These are phyloP conservation scores for Drosophila miranda DNA, from an alignment of 1,140 invertebrate genomes.

Conservation along the genomic window DNA sequence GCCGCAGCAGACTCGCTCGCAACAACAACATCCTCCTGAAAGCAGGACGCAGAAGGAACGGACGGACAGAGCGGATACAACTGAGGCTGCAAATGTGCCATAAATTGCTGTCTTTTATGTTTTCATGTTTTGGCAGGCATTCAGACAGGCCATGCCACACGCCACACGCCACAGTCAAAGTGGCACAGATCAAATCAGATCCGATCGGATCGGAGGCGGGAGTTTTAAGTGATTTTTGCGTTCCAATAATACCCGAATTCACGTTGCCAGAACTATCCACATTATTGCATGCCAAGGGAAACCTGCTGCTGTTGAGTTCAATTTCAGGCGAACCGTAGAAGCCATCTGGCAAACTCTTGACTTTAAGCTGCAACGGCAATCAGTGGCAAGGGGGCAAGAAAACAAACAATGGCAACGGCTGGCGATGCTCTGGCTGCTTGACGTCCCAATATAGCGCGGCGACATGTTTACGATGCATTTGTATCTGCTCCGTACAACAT, in stretches of 20 bases:
- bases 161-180: not conserved
- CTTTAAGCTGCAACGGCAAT: too few relatives aligned
- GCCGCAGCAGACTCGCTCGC: conserved; percentile 54
- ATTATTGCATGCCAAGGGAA: not conserved
- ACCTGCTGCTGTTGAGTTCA: too few relatives aligned
- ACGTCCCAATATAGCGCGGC: conserved; percentile 68
- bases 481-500: conserved; percentile 27
- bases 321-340: too few relatives aligned
- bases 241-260: not conserved
- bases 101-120: conserved; percentile 76
- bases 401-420: conserved; percentile 37
- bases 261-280: not conserved
- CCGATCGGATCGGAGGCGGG: too few relatives aligned
- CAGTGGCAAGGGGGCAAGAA: not conserved
- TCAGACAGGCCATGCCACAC: not conserved
- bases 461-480: conserved; percentile 76
- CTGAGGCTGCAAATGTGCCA: conserved; percentile 72
- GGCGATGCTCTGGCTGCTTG: conserved; percentile 52
- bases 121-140: conserved; percentile 54
- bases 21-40: too few relatives aligned
- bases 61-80: conserved; percentile 3
- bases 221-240: too few relatives aligned
- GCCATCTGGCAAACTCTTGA: not conserved
- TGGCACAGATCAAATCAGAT: conserved; percentile 9
- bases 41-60: too few relatives aligned